phyloP scores from a whole-genome alignment of 2,113 vertebrate genomes.

The Vidua chalybeata region DNA sequence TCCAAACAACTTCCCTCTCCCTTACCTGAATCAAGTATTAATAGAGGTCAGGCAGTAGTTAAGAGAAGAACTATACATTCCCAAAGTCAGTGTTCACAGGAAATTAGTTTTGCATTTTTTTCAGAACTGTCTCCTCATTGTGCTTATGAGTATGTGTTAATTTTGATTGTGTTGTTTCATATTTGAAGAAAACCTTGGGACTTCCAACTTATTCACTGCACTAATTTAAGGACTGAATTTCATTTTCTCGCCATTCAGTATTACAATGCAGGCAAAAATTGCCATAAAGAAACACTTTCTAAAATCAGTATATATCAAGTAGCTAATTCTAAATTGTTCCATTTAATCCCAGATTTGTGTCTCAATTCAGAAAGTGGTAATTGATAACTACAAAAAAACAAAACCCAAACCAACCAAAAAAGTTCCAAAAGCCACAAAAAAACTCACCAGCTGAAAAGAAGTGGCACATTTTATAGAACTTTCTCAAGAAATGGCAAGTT shows the following conservation, averaged over 20 bases:
- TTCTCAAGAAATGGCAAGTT: neutral
- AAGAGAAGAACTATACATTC: neutral
- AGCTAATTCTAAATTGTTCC: neutral
- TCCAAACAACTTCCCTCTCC: neutral
- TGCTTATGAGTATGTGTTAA: neutral
- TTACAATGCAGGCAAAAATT: neutral
- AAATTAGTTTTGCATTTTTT: neutral
- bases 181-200: neutral
- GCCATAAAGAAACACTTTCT: neutral
- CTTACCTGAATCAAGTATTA: neutral
- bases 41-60: neutral
- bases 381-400: neutral
- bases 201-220: neutral
- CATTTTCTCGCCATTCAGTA: neutral
- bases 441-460: neutral
- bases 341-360: neutral
- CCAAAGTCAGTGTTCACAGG: neutral
- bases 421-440: neutral
- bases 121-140: neutral
- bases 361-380: neutral
- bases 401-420: neutral
- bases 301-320: neutral
- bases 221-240: neutral
- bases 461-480: neutral
- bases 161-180: neutral